These are phyloP conservation scores for Ahaetulla prasina DNA, from an alignment of 2,113 vertebrate species.

Conservation along the genomic window DNA sequence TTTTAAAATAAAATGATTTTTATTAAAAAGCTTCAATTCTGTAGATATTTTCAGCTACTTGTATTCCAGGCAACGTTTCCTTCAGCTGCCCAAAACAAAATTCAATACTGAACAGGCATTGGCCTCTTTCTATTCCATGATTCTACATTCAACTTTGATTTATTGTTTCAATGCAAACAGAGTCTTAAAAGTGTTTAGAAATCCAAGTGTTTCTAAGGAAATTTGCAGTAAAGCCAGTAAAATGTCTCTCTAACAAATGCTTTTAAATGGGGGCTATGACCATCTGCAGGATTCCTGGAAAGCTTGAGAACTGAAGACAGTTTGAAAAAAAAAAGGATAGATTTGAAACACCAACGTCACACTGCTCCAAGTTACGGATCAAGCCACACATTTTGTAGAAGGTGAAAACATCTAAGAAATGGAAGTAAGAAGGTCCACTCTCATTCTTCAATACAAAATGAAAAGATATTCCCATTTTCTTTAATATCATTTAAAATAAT, in stretches of 20 bases:
- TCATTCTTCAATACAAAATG: not conserved
- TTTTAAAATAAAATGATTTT: constrained; percentile 22
- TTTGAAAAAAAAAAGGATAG: not conserved
- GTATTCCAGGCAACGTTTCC: constrained; percentile 18
- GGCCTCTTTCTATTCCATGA: not conserved
- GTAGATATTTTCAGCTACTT: not conserved
- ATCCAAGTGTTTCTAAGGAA: constrained; percentile 33
- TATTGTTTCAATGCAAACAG: not conserved
- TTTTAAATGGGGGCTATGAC: not conserved
- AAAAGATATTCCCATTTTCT: not conserved
- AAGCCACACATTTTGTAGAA: not conserved
- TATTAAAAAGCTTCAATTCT: constrained; percentile 1
- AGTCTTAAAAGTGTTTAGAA: constrained; percentile 22
- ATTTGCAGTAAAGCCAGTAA: constrained; percentile 16
- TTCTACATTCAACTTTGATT: constrained; percentile 20
- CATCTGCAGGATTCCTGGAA: not conserved
- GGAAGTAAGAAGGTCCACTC: not conserved
- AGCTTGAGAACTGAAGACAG: not conserved
- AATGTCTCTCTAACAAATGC: not conserved
- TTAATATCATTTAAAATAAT: not conserved
- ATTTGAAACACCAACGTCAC: not conserved
- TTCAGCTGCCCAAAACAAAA: constrained; percentile 37
- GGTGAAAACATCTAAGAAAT: not conserved
- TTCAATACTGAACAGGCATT: not conserved
- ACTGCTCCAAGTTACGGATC: not conserved